Evolutionary conservation across 2,888 invertebrate genomes (phyloP).

Genomic region (Drosophila emarginata): DNA sequence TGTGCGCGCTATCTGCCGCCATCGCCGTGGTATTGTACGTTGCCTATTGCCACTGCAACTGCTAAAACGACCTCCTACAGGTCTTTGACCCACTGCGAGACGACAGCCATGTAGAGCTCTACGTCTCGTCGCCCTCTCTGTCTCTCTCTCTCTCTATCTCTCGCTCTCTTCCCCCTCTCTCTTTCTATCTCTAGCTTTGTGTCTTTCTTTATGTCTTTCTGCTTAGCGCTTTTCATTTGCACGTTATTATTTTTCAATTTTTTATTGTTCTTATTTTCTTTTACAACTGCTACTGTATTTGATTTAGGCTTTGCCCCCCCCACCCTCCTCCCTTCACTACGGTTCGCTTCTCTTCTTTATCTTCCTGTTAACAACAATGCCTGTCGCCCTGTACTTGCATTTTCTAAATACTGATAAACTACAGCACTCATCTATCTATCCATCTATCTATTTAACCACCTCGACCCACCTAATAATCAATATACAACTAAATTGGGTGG

Average conservation of each 20-base stretch:
- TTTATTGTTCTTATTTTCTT: constrained; percentile 12
- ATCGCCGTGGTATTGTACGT: constrained; percentile 77
- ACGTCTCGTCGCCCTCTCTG: constrained; percentile 7
- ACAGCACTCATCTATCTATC: neutral
- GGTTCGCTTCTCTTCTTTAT: neutral
- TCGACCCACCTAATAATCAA: neutral
- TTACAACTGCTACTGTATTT: constrained; percentile 37
- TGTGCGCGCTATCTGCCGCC: constrained; percentile 68
- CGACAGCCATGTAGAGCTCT: constrained; percentile 22
- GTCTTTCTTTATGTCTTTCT: neutral
- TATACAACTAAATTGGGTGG: constrained; percentile 9
- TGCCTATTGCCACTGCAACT: constrained; percentile 78
- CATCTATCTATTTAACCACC: neutral
- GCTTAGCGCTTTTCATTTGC: constrained; percentile 58
- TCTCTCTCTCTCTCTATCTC: constrained; percentile 17
- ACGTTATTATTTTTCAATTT: constrained; percentile 53
- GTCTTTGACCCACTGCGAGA: constrained; percentile 81
- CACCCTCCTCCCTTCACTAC: no score
- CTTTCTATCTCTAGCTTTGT: constrained; percentile 4
- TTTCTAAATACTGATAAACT: constrained; percentile 58
- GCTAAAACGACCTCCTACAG: constrained; percentile 82
- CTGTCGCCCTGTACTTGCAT: constrained; percentile 47
- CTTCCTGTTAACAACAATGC: neutral
- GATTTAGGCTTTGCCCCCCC: constrained; percentile 20
- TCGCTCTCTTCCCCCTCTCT: constrained; percentile 7